Evolutionary conservation across 2,888 invertebrate species (phyloP), one percentile per base, ranked within the genome.

Genomic region (Vesta saturnalis): DNA sequence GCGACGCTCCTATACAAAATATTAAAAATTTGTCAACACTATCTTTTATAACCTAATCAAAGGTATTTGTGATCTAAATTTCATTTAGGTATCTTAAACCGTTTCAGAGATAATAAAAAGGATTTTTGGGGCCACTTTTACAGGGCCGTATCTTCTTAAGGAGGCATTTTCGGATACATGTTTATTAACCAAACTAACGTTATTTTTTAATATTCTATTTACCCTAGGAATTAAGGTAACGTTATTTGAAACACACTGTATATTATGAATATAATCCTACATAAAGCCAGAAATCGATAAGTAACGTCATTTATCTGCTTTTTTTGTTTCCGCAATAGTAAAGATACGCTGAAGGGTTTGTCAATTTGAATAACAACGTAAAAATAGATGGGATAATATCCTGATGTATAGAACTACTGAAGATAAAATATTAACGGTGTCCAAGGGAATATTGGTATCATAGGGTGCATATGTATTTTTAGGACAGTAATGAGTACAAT

Each of bases 401-500:
- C 79, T 80, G 76, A 76, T 73, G 74, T 78, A 79, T 80, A 77
- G 79, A 80, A 80, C 75, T 70, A 71, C 74, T 72, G 76, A 77
- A 77, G 74, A 79, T 79, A 80, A 81, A 80, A 76, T 82, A 82
- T 83, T 82, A 81, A 80, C 79, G 78, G 79, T 81, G 82, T 82
- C 81, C 80, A 74, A 77, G 77, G 78, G 80, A 81, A 82, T 80
- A 80, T 80, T 79, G 80, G 78, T 81, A 82, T 82, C 77, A 81
- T 79, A 80, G 82, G 83, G 82, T 83, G 82, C 83, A 83, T 83
- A 82, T 82, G 80, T 81, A 82, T 83, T 81, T 81, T 80, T 81
- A 79, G 74, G 70, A 67, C 72, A 64, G 77, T 80, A 81, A 82
- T 82, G 81, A 82, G 82, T 70, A 78, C 80, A 78, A 82, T 82